Evolutionary conservation across 2,797 vertebrate species (phyloP).

Genomic region (Hippocampus kuda): DNA sequence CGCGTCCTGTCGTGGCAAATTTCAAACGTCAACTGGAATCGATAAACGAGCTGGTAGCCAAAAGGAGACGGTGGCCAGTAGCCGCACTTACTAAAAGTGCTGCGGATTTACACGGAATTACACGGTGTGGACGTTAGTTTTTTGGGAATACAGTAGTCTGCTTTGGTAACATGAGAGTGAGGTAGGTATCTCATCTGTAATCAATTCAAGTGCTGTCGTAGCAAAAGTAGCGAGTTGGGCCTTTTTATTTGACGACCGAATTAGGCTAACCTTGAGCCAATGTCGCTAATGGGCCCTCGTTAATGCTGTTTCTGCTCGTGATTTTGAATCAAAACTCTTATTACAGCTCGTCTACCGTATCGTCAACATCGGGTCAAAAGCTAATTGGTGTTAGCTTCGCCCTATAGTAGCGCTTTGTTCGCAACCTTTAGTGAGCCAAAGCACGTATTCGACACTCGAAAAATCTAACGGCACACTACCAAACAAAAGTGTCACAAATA

Average conservation of each 20-base stretch:
- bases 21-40: slow-evolving; percentile 38
- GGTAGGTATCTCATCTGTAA: slow-evolving; percentile 42
- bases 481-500: background rate
- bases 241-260: background rate
- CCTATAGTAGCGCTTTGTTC: background rate
- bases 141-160: slow-evolving; percentile 2
- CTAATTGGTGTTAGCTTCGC: background rate
- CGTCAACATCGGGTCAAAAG: background rate
- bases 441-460: background rate
- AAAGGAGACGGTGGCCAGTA: background rate
- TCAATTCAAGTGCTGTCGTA: background rate
- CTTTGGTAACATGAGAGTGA: slow-evolving; percentile 59
- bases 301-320: background rate
- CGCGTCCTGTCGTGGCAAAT: slow-evolving; percentile 28
- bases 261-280: background rate
- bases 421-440: too few species aligned
- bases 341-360: background rate
- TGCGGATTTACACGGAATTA: background rate
- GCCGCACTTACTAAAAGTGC: background rate
- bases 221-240: background rate
- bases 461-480: background rate
- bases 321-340: background rate
- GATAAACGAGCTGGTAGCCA: slow-evolving; percentile 13
- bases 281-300: background rate
- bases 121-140: background rate